Conservation (phyloP, 2,797 vertebrate species). For the Acrossocheilus wenchowensis region DNA sequence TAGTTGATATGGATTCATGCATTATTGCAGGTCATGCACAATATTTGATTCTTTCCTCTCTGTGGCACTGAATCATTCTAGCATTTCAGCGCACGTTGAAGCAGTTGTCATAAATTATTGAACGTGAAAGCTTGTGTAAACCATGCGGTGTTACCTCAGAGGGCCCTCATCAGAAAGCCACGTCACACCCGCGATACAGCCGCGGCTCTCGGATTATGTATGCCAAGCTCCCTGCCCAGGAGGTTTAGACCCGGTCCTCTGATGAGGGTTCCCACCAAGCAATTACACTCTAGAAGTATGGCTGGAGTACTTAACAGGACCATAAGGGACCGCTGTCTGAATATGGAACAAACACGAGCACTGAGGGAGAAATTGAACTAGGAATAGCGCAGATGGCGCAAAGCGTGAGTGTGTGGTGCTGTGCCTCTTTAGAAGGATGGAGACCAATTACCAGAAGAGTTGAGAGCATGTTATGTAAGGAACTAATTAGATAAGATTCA, state of each 20-base stretch:
- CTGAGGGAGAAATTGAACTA: conserved; percentile 39
- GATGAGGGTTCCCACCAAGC: conserved; percentile 45
- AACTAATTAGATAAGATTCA: conserved; percentile 13
- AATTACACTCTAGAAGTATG: conserved; percentile 52
- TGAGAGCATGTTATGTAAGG: conserved; percentile 29
- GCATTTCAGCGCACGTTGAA: conserved; percentile 44
- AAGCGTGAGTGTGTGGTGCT: conserved; percentile 1
- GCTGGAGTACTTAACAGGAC: conserved; percentile 43
- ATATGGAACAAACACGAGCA: conserved; percentile 50
- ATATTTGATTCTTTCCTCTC: conserved; percentile 53
- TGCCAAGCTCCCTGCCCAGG: conserved; percentile 11
- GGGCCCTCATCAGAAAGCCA: conserved; percentile 28
- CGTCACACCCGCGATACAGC: conserved; percentile 27
- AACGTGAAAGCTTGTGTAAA: conserved; percentile 31
- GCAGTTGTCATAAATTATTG: conserved; percentile 56
- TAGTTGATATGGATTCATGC: conserved; percentile 25
- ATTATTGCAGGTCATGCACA: conserved; percentile 43
- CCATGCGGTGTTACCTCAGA: conserved; percentile 34
- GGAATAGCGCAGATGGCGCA: conserved; percentile 26
- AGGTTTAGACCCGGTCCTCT: conserved; percentile 26
- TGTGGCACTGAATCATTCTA: conserved; percentile 30
- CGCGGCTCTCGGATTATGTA: conserved; percentile 46
- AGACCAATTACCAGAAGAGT: conserved; percentile 28
- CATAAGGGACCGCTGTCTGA: conserved; percentile 43
- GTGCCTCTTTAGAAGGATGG: not conserved